Evolutionary conservation across 2,888 invertebrate genomes (phyloP).

Genomic region (Labia minor): DNA sequence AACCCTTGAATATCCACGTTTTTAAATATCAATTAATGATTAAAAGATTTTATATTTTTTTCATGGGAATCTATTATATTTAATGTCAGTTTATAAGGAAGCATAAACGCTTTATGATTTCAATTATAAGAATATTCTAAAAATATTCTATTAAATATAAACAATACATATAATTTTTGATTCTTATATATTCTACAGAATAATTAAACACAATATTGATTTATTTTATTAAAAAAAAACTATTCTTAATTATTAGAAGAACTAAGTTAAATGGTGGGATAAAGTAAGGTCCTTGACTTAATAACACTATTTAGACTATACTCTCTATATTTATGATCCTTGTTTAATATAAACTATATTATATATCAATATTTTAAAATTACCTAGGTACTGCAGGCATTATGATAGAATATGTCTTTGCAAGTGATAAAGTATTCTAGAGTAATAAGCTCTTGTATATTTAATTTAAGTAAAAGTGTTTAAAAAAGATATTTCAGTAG

Average conservation of each 20-base stretch:
- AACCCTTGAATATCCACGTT: too few species aligned
- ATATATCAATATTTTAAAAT: background rate
- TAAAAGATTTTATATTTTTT: too few species aligned
- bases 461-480: background rate
- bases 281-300: too few species aligned
- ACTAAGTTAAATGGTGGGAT: too few species aligned
- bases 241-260: background rate
- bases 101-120: too few species aligned
- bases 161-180: background rate
- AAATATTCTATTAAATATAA: too few species aligned
- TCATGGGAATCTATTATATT: too few species aligned
- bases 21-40: too few species aligned
- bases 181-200: background rate
- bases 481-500: background rate
- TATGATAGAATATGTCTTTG: background rate
- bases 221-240: background rate
- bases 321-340: too few species aligned
- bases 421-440: background rate
- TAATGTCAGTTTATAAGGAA: too few species aligned
- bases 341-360: background rate
- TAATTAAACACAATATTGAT: background rate
- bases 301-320: too few species aligned
- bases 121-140: too few species aligned
- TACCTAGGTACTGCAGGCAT: slow-evolving; percentile 3
- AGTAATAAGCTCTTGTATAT: background rate